These are phyloP conservation scores for Karalla daura DNA, from an alignment of 2,797 vertebrate species.

Conservation along the genomic window DNA sequence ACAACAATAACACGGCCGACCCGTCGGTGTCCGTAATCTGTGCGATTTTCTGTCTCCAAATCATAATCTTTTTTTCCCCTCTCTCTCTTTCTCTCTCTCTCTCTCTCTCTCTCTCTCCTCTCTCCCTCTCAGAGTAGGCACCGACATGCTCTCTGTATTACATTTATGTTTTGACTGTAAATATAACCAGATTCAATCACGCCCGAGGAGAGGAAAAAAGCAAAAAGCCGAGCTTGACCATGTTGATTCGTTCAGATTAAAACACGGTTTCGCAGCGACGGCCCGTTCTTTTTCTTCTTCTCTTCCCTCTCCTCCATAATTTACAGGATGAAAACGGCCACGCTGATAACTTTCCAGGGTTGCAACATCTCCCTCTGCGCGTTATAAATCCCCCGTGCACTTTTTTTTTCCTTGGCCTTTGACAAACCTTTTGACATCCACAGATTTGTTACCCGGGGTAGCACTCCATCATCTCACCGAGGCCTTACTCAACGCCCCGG, in stretches of 20 bases:
- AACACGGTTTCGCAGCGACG: not conserved
- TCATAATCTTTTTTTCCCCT: not conserved
- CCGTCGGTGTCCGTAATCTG: slow-evolving; percentile 4
- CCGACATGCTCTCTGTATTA: too few species aligned
- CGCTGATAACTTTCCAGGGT: not conserved
- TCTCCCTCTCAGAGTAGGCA: too few species aligned
- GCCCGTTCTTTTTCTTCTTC: too few species aligned
- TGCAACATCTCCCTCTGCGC: not conserved
- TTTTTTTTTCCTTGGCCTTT: not conserved
- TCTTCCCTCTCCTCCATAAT: too few species aligned
- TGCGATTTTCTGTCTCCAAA: not conserved
- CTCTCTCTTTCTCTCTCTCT: too few species aligned
- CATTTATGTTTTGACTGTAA: too few species aligned
- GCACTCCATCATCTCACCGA: not conserved
- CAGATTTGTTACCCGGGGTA: not conserved
- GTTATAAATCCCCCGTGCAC: not conserved
- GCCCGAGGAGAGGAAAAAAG: too few species aligned
- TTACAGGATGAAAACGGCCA: not conserved
- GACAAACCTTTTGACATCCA: not conserved
- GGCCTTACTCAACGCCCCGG: not conserved
- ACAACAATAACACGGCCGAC: slow-evolving; percentile 13
- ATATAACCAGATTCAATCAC: too few species aligned
- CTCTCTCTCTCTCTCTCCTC: too few species aligned
- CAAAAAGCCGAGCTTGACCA: too few species aligned
- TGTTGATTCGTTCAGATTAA: not conserved